These are phyloP conservation scores for Xenops minutus DNA, from an alignment of 2,797 vertebrate genomes.

Conservation along the genomic window DNA sequence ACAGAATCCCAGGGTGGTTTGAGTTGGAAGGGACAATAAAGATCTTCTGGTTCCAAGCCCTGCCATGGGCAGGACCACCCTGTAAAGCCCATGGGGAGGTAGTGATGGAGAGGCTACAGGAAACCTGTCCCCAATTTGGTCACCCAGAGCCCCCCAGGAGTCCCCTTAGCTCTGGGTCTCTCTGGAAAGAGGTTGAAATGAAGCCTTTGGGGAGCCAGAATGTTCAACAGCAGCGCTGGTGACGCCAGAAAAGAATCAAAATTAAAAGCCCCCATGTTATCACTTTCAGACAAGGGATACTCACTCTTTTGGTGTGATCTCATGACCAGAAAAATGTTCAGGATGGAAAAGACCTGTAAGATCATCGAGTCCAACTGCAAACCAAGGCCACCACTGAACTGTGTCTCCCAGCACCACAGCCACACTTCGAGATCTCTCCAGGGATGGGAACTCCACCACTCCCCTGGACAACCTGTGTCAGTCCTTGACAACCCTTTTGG, in stretches of 20 bases:
- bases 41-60: not conserved
- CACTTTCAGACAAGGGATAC: no score
- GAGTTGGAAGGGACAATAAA: no score
- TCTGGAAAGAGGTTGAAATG: not conserved
- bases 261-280: not conserved
- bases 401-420: not conserved
- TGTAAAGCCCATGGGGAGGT: not conserved
- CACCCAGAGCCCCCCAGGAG: not conserved
- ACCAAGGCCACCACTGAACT: not conserved
- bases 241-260: not conserved
- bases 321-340: no score
- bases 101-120: not conserved
- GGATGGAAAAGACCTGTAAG: no score
- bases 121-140: not conserved
- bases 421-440: no score
- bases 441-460: not conserved
- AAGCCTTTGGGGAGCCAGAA: not conserved
- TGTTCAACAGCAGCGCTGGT: not conserved
- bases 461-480: not conserved
- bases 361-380: fast-evolving
- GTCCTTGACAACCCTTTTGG: not conserved
- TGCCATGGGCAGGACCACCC: not conserved
- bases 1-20: not conserved
- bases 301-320: not conserved
- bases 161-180: not conserved